These are phyloP conservation scores for Calliopum simillimum DNA, from an alignment of 2,888 invertebrate species.

Conservation along the genomic window DNA sequence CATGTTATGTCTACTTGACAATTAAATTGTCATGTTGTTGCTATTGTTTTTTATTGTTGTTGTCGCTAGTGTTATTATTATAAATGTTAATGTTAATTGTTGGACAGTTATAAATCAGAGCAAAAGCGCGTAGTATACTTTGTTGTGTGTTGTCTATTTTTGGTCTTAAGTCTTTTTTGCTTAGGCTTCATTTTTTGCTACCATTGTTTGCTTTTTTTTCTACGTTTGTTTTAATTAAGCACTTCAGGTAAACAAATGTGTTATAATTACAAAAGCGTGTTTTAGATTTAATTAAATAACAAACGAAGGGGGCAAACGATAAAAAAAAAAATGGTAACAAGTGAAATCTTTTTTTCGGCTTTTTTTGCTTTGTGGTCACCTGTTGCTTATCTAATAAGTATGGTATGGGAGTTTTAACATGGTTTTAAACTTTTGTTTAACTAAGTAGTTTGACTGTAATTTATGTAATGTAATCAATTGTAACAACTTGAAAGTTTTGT, in stretches of 20 bases:
- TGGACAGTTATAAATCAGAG: constrained; percentile 61
- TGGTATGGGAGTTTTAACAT: too few relatives aligned
- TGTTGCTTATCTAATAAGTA: too few relatives aligned
- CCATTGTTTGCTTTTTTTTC: constrained; percentile 25
- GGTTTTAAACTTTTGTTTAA: too few relatives aligned
- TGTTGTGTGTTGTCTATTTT: constrained; percentile 49
- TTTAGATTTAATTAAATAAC: constrained; percentile 27
- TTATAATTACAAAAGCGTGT: constrained; percentile 38
- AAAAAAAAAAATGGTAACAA: constrained; percentile 4
- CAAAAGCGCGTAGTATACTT: constrained; percentile 44
- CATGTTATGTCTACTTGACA: constrained; percentile 55
- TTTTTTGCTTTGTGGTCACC: constrained; percentile 1
- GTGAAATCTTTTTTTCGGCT: constrained; percentile 16
- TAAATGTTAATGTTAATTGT: constrained; percentile 57
- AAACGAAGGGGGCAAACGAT: not conserved
- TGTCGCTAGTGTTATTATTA: constrained; percentile 2
- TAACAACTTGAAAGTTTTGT: too few relatives aligned
- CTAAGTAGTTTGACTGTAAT: too few relatives aligned
- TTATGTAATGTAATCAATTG: too few relatives aligned
- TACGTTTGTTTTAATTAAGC: constrained; percentile 33
- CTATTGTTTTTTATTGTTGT: constrained; percentile 34
- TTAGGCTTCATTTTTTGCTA: constrained; percentile 8
- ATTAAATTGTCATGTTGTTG: constrained; percentile 62
- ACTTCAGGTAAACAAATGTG: constrained; percentile 33
- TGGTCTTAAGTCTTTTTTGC: constrained; percentile 52